Evolutionary conservation across 2,797 vertebrate genomes (phyloP), one percentile per base, ranked within the genome.

Genomic region (Sparus aurata): DNA sequence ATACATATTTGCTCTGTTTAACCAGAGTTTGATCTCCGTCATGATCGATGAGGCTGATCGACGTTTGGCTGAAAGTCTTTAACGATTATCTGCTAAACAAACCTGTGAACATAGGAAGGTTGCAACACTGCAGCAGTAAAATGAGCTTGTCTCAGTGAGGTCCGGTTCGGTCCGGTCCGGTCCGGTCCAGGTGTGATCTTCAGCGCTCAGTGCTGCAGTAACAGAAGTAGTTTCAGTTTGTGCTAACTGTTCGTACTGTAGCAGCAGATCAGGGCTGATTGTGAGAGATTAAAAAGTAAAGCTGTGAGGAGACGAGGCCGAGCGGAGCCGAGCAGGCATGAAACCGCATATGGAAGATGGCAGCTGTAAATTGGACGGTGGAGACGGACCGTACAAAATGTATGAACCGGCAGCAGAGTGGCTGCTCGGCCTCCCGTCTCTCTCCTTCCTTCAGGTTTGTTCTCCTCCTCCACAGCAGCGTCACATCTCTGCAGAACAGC

Each of bases 351-450:
- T 90, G 77, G 82, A 91, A 93, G 87, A 87, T 74, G 83, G 86
- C 87, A 87, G 89, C 89, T 79, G 85, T 81, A 90, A 92, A 91
- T 92, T 91, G 83, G 90, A 91, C 80, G 82, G 85, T 71, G 73
- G 85, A 88, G 88, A 89, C 67, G 77, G 69, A 70, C 75, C n/a
- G 85, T 94, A 90, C 90, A 94, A 93, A 92, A 94, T 93, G 79
- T 87, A 94, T 92, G 90, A 95, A 78, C 70, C 69, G 49, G 55
- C 81, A 67, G 66, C 59, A 58, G 68, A 75, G 67, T 43, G 46
- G 52, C 52, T 85, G 59, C n/a, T 75, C 13, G 20, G 57, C 55
- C 41, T 12, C 41, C 41, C 41, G 9, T 11, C 41, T 45, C 22
- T 46, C 49, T 25, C 52, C 5, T 45, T 61, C 45, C 27, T 59